phyloP scores from a whole-genome alignment of 2,113 vertebrate species.

The Gnathonemus longibarbis region DNA sequence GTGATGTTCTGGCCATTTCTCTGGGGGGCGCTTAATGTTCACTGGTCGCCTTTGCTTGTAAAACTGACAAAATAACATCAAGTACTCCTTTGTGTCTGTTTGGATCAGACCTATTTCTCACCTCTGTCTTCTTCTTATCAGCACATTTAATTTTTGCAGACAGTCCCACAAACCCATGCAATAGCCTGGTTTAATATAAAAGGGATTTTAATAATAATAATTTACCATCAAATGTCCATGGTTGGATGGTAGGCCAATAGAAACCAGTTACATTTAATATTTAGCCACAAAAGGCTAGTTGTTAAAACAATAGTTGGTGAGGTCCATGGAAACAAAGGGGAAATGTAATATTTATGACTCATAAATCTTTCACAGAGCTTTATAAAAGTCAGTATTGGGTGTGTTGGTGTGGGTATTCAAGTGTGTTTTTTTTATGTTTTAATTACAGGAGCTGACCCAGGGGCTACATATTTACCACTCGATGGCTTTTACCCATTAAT shows the following conservation, averaged over 20 bases:
- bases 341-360: not conserved
- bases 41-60: not conserved
- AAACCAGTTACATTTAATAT: not conserved
- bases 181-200: not conserved
- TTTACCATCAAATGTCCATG: not conserved
- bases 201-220: not conserved
- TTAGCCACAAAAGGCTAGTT: not conserved
- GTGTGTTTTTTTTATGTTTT: not conserved
- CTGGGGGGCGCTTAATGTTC: not conserved
- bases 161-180: not conserved
- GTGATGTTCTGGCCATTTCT: not conserved
- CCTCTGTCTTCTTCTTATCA: not conserved
- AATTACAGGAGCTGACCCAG: not conserved
- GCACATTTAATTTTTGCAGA: not conserved
- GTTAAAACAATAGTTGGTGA: not conserved
- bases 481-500: not conserved
- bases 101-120: not conserved
- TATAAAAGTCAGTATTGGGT: not conserved
- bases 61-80: not conserved
- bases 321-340: not conserved
- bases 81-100: not conserved
- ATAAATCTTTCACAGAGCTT: conserved; percentile 2
- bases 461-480: not conserved
- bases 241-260: not conserved
- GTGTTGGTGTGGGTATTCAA: not conserved